A percentile compares a stretch with the other conserved stretches of the same genome.
phyloP scores from a whole-genome alignment of 1,140 invertebrate species.

The Brachionus rotundiformis region DNA sequence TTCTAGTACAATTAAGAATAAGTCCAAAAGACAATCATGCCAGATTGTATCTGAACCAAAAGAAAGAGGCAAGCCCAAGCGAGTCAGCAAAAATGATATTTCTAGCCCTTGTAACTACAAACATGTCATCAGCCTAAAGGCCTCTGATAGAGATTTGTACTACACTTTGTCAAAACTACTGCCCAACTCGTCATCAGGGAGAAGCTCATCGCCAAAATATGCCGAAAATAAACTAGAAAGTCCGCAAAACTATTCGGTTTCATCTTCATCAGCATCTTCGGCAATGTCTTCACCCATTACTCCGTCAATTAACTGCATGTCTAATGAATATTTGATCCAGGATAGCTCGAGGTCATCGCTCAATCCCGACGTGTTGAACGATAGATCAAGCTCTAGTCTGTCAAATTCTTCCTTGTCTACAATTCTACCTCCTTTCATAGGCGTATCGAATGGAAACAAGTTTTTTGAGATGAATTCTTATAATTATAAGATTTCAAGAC shows the following conservation, averaged over 20 bases:
- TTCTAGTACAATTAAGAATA: not conserved
- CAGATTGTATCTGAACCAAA: slow-evolving; percentile 2
- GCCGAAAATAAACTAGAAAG: not conserved
- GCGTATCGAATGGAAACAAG: not conserved
- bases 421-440: slow-evolving; percentile 1
- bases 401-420: slow-evolving; percentile 15
- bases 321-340: not conserved
- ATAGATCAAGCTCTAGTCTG: not conserved
- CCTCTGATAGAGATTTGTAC: not conserved
- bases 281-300: not conserved
- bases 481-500: slow-evolving; percentile 23
- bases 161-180: slow-evolving; percentile 29
- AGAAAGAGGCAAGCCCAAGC: not conserved
- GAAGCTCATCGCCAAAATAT: not conserved
- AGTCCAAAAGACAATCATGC: slow-evolving; percentile 18
- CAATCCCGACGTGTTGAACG: not conserved
- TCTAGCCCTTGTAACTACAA: slow-evolving; percentile 37
- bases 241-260: not conserved
- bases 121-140: slow-evolving; percentile 1
- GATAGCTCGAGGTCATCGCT: not conserved
- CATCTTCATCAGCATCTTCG: not conserved
- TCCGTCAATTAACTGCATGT: not conserved
- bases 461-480: slow-evolving; percentile 13
- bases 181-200: not conserved
- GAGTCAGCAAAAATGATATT: slow-evolving; percentile 32